Evolutionary conservation across 2,888 invertebrate species (phyloP).

Genomic region (Spicauda simplicius): DNA sequence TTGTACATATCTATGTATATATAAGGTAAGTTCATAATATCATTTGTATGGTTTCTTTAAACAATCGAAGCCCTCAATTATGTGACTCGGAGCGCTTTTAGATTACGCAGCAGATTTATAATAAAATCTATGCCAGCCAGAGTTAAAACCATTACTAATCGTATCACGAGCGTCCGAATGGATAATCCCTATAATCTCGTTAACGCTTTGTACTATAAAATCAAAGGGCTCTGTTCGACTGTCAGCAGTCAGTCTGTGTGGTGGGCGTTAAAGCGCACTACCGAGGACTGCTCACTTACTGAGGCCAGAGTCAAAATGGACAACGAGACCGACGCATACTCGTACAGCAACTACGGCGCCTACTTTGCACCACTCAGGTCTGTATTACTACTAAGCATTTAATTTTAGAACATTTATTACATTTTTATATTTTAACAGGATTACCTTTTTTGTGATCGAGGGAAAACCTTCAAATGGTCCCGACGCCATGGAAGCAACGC

Average conservation of each 20-base stretch:
- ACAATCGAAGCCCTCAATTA: conserved; percentile 31
- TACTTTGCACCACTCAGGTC: conserved; percentile 76
- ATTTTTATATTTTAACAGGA: too few species aligned
- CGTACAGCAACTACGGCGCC: conserved; percentile 64
- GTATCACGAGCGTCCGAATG: conserved; percentile 67
- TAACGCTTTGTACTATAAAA: conserved; percentile 71
- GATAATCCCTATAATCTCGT: conserved; percentile 76
- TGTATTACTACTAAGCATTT: neutral
- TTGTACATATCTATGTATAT: too few species aligned
- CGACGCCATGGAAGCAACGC: too few species aligned
- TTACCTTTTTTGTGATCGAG: too few species aligned
- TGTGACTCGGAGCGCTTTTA: conserved; percentile 44
- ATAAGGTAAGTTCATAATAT: neutral
- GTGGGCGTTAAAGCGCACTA: conserved; percentile 65
- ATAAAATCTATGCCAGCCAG: conserved; percentile 67
- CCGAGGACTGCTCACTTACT: conserved; percentile 78
- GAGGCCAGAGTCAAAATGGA: conserved; percentile 60
- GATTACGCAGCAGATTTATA: conserved; percentile 51
- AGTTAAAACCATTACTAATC: conserved; percentile 70
- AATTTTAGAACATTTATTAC: too few species aligned
- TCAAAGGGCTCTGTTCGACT: conserved; percentile 38
- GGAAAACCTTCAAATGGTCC: too few species aligned
- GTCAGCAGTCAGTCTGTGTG: conserved; percentile 80
- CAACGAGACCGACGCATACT: conserved; percentile 60
- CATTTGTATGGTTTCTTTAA: conserved; percentile 52